phyloP scores from a whole-genome alignment of 2,113 vertebrate species.

The Hoplias malabaricus region DNA sequence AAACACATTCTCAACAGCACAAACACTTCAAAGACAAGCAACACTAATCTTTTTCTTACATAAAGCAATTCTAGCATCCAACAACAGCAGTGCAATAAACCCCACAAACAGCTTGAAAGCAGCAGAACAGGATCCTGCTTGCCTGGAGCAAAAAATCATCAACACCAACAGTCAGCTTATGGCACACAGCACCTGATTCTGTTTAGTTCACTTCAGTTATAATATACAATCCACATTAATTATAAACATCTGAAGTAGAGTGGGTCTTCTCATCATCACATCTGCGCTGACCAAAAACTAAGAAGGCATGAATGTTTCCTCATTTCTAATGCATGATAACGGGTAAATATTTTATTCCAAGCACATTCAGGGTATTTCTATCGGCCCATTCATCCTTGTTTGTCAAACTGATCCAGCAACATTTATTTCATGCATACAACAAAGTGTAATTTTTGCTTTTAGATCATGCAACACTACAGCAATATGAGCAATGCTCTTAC shows the following conservation, averaged over 20 bases:
- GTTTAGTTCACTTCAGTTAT: not conserved
- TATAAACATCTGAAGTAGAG: not conserved
- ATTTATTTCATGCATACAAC: too few relatives aligned
- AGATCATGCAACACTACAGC: not conserved
- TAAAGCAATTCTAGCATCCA: not conserved
- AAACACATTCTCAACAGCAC: not conserved
- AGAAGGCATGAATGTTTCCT: too few relatives aligned
- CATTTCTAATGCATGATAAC: too few relatives aligned
- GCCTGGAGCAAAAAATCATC: constrained; percentile 68
- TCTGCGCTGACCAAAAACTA: too few relatives aligned
- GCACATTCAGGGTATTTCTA: too few relatives aligned
- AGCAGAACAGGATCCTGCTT: constrained; percentile 65
- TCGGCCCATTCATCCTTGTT: too few relatives aligned
- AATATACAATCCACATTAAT: not conserved
- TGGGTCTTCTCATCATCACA: too few relatives aligned
- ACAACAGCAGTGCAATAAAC: constrained; percentile 58
- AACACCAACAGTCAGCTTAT: constrained; percentile 1
- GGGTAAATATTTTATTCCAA: too few relatives aligned
- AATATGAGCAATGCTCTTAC: constrained; percentile 70
- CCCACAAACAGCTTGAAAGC: constrained; percentile 63
- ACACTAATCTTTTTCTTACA: not conserved
- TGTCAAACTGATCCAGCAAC: too few relatives aligned
- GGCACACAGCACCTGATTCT: not conserved
- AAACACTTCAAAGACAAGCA: constrained; percentile 1
- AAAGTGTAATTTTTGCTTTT: too few relatives aligned